Percentiles rank a stretch among this genome's conserved stretches.
These are phyloP conservation scores for Limnothrissa miodon DNA, from an alignment of 2,113 vertebrate genomes.

Conservation along the genomic window DNA sequence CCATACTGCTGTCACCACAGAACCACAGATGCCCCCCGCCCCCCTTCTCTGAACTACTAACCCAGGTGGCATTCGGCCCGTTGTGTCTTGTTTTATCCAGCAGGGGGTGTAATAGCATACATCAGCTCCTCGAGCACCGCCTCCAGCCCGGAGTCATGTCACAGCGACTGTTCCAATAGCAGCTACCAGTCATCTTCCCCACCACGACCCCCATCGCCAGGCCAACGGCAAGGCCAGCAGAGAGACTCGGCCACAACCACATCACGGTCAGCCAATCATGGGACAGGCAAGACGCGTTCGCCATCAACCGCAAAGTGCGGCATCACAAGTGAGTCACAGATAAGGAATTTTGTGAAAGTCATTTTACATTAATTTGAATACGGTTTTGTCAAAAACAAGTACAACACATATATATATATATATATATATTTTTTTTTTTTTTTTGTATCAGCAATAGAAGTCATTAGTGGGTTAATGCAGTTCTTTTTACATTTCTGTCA, in stretches of 20 bases:
- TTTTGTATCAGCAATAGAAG: too few species aligned
- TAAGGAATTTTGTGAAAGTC: background rate
- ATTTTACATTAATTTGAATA: background rate
- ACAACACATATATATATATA: too few species aligned
- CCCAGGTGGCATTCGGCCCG: background rate
- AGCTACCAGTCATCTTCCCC: conserved; percentile 89
- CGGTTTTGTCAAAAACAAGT: background rate
- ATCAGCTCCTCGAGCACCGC: conserved; percentile 89
- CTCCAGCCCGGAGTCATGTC: conserved; percentile 91
- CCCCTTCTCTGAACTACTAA: background rate
- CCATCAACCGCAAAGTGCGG: conserved; percentile 74
- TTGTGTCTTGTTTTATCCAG: conserved; percentile 40
- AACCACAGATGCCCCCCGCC: background rate
- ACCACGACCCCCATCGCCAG: conserved; percentile 75
- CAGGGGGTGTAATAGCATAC: conserved; percentile 93
- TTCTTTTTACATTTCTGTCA: background rate
- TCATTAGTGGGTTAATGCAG: background rate
- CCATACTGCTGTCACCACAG: background rate
- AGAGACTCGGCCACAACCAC: background rate
- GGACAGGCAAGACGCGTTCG: conserved; percentile 71
- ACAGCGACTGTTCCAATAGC: conserved; percentile 91
- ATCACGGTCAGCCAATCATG: conserved; percentile 69
- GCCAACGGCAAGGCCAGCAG: conserved; percentile 53
- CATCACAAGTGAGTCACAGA: conserved; percentile 84
- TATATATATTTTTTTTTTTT: too few species aligned